Conservation (phyloP, 2,888 invertebrate species). For the Polymixis flavicincta region DNA sequence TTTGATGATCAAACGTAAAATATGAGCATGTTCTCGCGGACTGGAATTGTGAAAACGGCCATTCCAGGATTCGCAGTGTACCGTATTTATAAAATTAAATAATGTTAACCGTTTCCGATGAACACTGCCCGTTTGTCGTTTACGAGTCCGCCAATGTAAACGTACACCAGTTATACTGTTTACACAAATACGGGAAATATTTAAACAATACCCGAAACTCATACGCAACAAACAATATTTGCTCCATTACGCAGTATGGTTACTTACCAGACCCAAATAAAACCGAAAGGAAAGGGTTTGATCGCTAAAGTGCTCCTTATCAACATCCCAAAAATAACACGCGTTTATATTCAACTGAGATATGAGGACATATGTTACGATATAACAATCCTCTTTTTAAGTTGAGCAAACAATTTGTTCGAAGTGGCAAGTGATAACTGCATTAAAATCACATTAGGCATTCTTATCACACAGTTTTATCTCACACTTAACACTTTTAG, state of each 20-base stretch:
- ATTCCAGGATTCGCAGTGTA: constrained; percentile 36
- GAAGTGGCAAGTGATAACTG: constrained; percentile 55
- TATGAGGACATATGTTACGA: constrained; percentile 57
- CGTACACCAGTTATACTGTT: constrained; percentile 55
- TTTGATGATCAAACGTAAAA: constrained; percentile 86
- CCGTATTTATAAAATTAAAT: constrained; percentile 69
- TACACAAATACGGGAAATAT: constrained; percentile 50
- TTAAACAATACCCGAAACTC: constrained; percentile 61
- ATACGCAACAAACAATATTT: constrained; percentile 54
- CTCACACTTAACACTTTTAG: constrained; percentile 51
- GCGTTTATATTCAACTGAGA: constrained; percentile 51
- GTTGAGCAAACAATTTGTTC: constrained; percentile 61
- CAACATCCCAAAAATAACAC: constrained; percentile 58
- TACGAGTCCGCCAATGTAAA: constrained; percentile 61
- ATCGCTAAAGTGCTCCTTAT: constrained; percentile 65
- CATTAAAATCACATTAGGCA: constrained; percentile 57
- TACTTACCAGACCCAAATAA: constrained; percentile 51
- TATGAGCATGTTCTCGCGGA: constrained; percentile 62
- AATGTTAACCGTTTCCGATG: constrained; percentile 73
- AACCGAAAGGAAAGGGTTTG: constrained; percentile 60
- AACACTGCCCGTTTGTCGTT: constrained; percentile 67
- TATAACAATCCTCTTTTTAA: constrained; percentile 56
- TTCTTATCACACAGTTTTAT: constrained; percentile 56
- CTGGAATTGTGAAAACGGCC: constrained; percentile 74
- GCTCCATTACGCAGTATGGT: constrained; percentile 60